Percentiles rank a stretch among this genome's conserved stretches.
These are phyloP conservation scores for Pteruthius melanotis DNA, from an alignment of 2,113 vertebrate genomes.

Conservation along the genomic window DNA sequence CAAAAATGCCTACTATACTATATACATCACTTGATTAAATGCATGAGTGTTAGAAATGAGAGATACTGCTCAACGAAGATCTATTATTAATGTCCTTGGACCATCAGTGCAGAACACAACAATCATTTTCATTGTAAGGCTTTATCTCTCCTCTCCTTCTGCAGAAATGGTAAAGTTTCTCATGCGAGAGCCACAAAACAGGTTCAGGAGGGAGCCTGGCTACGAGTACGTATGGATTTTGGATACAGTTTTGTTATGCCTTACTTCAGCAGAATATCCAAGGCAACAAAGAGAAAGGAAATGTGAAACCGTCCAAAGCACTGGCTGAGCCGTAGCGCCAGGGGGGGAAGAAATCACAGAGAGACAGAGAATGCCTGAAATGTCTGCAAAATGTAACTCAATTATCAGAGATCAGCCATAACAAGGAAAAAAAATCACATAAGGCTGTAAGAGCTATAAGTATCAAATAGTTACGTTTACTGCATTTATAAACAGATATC, in stretches of 20 bases:
- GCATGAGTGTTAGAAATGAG: background rate
- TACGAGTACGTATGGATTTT: constrained; percentile 42
- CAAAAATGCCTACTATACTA: background rate
- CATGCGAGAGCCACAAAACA: constrained; percentile 22
- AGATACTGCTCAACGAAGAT: background rate
- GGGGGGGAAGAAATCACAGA: constrained; percentile 24
- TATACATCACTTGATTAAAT: constrained; percentile 5
- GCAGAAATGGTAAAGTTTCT: background rate
- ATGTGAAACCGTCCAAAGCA: constrained; percentile 44
- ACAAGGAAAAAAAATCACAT: constrained; percentile 66
- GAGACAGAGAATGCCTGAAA: constrained; percentile 60
- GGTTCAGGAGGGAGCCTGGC: constrained; percentile 33
- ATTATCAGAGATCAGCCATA: constrained; percentile 72
- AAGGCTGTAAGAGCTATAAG: constrained; percentile 72
- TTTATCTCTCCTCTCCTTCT: constrained; percentile 21
- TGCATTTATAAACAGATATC: constrained; percentile 82
- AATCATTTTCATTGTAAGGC: constrained; percentile 13
- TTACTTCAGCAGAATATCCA: constrained; percentile 70
- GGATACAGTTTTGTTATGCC: constrained; percentile 64
- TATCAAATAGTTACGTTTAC: constrained; percentile 75
- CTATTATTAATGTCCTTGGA: constrained; percentile 31
- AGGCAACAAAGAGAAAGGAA: constrained; percentile 60
- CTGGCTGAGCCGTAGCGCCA: constrained; percentile 18
- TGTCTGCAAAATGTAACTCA: constrained; percentile 67
- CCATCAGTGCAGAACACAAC: constrained; percentile 1